Conservation (phyloP, 2,113 vertebrate genomes). For the Podocnemis expansa region DNA sequence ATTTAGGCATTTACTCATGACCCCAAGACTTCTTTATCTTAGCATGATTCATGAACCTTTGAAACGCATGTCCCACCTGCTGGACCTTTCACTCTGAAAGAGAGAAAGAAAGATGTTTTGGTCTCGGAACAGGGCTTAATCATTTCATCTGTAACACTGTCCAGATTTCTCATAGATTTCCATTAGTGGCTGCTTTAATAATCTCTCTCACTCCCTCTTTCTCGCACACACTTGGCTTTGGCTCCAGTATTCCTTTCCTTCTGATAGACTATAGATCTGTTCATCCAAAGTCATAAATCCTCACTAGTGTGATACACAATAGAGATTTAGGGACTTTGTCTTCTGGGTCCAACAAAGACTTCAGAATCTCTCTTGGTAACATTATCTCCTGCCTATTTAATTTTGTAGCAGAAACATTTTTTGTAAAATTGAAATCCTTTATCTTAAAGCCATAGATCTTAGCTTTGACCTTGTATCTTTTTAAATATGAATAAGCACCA, state of each 20-base stretch:
- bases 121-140: slow-evolving; percentile 14
- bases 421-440: slow-evolving; percentile 65
- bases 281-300: slow-evolving; percentile 57
- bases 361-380: slow-evolving; percentile 37
- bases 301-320: not conserved
- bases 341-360: slow-evolving; percentile 18
- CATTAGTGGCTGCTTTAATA: slow-evolving; percentile 25
- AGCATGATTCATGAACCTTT: not conserved
- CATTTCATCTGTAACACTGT: slow-evolving; percentile 16
- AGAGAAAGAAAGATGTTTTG: not conserved
- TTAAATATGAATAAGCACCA: slow-evolving; percentile 36
- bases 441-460: slow-evolving; percentile 42
- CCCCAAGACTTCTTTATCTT: not conserved
- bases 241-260: slow-evolving; percentile 20
- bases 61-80: not conserved
- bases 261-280: slow-evolving; percentile 12
- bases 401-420: slow-evolving; percentile 51
- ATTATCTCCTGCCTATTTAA: slow-evolving; percentile 52
- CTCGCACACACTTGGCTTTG: not conserved
- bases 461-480: not conserved
- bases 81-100: slow-evolving; percentile 8
- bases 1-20: not conserved
- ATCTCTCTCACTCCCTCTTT: not conserved
- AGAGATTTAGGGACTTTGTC: slow-evolving; percentile 33
- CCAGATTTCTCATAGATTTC: slow-evolving; percentile 36